Conservation (phyloP, 2,797 vertebrate species). For the Acanthurus lineatus region DNA sequence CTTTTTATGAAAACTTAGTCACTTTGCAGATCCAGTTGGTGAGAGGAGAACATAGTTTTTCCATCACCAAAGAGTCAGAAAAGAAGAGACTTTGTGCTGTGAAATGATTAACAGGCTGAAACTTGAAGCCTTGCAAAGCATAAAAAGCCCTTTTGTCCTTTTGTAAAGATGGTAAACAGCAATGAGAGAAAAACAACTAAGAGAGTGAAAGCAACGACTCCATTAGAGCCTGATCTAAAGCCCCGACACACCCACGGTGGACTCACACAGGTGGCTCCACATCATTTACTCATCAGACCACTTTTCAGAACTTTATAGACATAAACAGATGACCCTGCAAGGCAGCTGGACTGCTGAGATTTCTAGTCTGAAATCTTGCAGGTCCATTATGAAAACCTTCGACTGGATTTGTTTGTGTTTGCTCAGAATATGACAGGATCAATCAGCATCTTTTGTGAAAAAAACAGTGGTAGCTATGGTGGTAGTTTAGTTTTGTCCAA, state of each 20-base stretch:
- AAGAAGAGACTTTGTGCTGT: conserved; percentile 15
- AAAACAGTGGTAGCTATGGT: no score
- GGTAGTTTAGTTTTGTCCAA: no score
- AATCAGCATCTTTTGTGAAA: no score
- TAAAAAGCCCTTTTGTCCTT: neutral
- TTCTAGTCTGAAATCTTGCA: no score
- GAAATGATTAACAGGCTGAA: conserved; percentile 40
- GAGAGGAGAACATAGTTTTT: conserved; percentile 11
- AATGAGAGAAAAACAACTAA: neutral
- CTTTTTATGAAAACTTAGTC: conserved; percentile 8
- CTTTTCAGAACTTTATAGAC: conserved; percentile 2
- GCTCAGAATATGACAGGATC: no score
- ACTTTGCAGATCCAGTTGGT: conserved; percentile 24
- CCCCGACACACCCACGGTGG: neutral
- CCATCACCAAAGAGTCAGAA: neutral
- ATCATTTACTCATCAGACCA: conserved; percentile 32
- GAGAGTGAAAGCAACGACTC: conserved; percentile 11
- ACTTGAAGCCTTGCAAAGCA: conserved; percentile 14
- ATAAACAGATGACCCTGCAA: no score
- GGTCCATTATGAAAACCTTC: no score
- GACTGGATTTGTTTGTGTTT: no score
- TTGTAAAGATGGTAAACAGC: neutral
- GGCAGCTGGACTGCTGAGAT: no score
- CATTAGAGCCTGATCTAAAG: conserved; percentile 7
- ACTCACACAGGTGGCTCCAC: conserved; percentile 32